Base-by-base conservation (phyloP, 2,113 vertebrate genomes). In the Anser cygnoides region DNA sequence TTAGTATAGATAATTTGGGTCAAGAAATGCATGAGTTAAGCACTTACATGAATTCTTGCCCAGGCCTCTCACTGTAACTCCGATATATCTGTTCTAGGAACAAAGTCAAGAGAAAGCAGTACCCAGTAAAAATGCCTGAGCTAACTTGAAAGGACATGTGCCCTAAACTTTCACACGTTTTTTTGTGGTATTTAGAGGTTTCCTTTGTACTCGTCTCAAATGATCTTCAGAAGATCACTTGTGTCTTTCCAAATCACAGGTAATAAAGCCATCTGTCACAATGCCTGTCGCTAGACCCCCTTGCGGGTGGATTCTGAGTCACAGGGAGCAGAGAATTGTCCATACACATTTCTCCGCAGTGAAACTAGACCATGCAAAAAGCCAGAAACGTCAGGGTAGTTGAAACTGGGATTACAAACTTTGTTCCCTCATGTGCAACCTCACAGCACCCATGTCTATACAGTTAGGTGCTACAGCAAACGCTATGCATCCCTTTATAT, bases 171-270 rank as follows among this genome's bases (percentile, higher is more conserved):
- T 78, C 57, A 54, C 92, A 89, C 2, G 0, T 4, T 78, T 84
- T 39, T 75, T 39, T 29, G 11, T 37, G 80, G 66, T 29, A 54
- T 84, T 92, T 76, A 58, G 77, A 85, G 62, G 31, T 37, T 95
- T 87, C 35, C 71, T 89, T 79, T 65, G 58, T 41, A 23, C 54
- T 94, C 11, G 0, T 66, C 81, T 58, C 11, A 12, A 70, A 80
- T 66, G 92, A 92, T 92, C 89, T 83, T 92, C 89, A 92, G 93
- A 65, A 90, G 86, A 70, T 70, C 91, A 70, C 67, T 82, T 1
- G 0, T 66, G 77, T 25, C 80, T 87, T 23, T 26, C 70, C 29
- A 33, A 90, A 89, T 84, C 91, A 87, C 71, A 92, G 93, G 91
- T 87, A 89, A 93, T 89, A 84, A 94, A 94, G 44, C 33, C 86